Evolutionary conservation across 2,797 vertebrate genomes (phyloP).

Genomic region (Betta splendens): DNA sequence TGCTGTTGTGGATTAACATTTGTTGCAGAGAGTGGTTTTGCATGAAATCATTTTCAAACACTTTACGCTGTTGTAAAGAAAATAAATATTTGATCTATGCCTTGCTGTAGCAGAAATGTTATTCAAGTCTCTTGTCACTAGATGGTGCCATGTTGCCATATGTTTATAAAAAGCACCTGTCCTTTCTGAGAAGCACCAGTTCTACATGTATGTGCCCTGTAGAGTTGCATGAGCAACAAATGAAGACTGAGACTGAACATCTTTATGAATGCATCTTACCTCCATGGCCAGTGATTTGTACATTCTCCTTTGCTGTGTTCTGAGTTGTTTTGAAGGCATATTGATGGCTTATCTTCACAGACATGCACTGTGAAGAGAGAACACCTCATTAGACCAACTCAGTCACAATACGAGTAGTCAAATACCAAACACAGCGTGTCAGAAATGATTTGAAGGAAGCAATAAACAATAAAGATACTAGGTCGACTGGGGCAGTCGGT

Average conservation of each 20-base stretch:
- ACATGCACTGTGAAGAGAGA: not conserved
- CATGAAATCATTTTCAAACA: no score
- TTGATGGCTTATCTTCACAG: not conserved
- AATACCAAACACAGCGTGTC: not conserved
- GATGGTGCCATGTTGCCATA: constrained; percentile 43
- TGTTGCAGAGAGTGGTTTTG: no score
- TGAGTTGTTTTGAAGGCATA: constrained; percentile 8
- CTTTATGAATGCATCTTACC: constrained; percentile 1
- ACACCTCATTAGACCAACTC: not conserved
- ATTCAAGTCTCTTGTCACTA: constrained; percentile 33
- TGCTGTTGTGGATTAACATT: no score
- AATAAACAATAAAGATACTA: not conserved
- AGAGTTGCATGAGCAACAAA: not conserved
- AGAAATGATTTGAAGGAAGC: not conserved
- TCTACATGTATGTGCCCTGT: not conserved
- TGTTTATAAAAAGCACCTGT: not conserved
- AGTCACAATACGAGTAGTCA: no score
- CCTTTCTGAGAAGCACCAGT: not conserved
- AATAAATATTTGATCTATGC: no score
- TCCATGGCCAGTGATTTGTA: not conserved
- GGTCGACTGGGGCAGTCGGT: no score
- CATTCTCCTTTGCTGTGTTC: constrained; percentile 3
- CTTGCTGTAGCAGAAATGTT: not conserved
- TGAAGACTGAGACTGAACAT: no score
- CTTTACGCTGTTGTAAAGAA: no score